phyloP scores from a whole-genome alignment of 2,888 invertebrate species.

The Neoitamus cyanurus region DNA sequence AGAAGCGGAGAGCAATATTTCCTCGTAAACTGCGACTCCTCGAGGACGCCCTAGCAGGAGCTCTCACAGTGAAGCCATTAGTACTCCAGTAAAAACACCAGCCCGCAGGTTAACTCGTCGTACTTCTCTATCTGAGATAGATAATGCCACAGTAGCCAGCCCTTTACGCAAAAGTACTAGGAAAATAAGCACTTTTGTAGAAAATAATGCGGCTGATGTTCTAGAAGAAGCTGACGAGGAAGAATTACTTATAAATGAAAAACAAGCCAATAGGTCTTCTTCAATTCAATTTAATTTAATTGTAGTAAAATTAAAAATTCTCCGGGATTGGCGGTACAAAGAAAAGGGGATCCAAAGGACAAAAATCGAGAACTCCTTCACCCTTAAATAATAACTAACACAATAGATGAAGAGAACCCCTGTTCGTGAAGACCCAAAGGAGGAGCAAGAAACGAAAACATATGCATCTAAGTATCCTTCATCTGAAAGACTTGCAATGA shows the following conservation, averaged over 20 bases:
- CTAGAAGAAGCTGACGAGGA: not conserved
- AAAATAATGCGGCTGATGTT: not conserved
- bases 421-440: not conserved
- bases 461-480: not conserved
- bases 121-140: slow-evolving; percentile 7
- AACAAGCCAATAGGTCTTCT: not conserved
- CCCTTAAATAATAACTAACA: not conserved
- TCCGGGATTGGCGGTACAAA: no score
- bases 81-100: not conserved
- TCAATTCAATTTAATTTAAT: no score
- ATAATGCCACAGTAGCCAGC: not conserved
- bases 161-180: slow-evolving; percentile 22
- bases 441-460: not conserved
- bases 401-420: not conserved
- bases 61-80: slow-evolving; percentile 2
- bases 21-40: not conserved
- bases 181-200: not conserved
- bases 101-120: not conserved
- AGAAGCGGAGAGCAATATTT: not conserved
- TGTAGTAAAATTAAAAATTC: no score
- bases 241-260: not conserved
- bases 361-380: not conserved
- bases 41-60: not conserved
- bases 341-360: not conserved
- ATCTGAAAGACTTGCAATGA: not conserved